Evolutionary conservation across 2,888 invertebrate species (phyloP).

Genomic region (Hypselothyrea guttata): DNA sequence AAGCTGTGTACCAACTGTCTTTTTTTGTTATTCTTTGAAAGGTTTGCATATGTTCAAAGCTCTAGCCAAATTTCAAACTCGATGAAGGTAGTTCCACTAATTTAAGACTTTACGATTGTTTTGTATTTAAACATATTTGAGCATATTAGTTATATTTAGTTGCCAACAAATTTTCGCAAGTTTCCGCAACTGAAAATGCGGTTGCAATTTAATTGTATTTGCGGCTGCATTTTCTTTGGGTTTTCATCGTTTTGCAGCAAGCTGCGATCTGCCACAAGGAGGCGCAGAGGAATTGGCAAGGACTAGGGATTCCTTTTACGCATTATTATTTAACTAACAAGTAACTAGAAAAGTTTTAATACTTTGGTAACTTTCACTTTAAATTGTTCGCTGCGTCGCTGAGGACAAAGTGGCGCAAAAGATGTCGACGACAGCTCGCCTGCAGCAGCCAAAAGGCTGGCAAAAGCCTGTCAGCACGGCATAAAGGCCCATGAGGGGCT

Average conservation of each 20-base stretch:
- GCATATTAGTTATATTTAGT: slow-evolving; percentile 24
- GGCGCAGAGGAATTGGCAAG: background rate
- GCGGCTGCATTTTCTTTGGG: slow-evolving; percentile 26
- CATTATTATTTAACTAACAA: slow-evolving; percentile 76
- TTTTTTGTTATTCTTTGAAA: too few relatives aligned
- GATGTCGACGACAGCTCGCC: slow-evolving; percentile 51
- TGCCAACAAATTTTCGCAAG: slow-evolving; percentile 10
- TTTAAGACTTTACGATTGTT: too few relatives aligned
- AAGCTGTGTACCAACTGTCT: too few relatives aligned
- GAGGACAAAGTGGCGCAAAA: slow-evolving; percentile 62
- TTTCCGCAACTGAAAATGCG: slow-evolving; percentile 46
- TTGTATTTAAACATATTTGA: too few relatives aligned
- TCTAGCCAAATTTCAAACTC: too few relatives aligned
- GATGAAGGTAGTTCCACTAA: too few relatives aligned
- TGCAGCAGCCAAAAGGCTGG: slow-evolving; percentile 20
- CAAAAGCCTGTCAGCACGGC: slow-evolving; percentile 12
- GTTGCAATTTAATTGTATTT: slow-evolving; percentile 69
- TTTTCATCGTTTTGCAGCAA: slow-evolving; percentile 6
- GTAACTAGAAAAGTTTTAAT: slow-evolving; percentile 74
- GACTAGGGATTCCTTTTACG: slow-evolving; percentile 61
- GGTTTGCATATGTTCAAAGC: too few relatives aligned
- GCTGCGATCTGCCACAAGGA: background rate
- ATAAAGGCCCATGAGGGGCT: background rate
- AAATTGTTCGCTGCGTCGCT: slow-evolving; percentile 59
- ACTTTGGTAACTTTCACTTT: slow-evolving; percentile 69